Percentiles rank a stretch among this genome's conserved stretches.
Evolutionary conservation across 2,113 vertebrate genomes (phyloP).

Genomic region (Paedocypris sp.): DNA sequence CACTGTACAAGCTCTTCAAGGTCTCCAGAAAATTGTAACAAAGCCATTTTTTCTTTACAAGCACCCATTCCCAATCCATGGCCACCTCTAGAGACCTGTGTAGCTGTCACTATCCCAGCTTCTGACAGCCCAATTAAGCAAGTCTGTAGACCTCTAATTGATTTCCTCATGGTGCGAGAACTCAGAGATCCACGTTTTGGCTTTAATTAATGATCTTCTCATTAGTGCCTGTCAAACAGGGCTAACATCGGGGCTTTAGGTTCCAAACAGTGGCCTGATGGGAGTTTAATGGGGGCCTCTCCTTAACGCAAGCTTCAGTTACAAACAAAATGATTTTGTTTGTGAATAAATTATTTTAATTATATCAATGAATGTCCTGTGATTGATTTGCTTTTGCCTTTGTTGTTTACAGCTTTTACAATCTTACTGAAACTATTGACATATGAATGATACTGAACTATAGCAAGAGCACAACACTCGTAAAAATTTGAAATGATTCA

Average conservation of each 20-base stretch:
- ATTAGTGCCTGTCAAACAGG: slow-evolving; percentile 14
- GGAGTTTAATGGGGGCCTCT: neutral
- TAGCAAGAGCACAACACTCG: too few relatives aligned
- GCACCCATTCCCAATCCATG: neutral
- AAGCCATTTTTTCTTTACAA: neutral
- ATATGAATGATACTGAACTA: too few relatives aligned
- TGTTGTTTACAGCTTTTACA: too few relatives aligned
- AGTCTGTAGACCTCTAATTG: slow-evolving; percentile 13
- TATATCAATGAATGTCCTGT: too few relatives aligned
- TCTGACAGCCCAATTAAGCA: slow-evolving; percentile 9
- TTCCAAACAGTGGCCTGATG: neutral
- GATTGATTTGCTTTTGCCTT: too few relatives aligned
- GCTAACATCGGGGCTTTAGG: neutral
- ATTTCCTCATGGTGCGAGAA: slow-evolving; percentile 16
- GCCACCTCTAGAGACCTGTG: neutral
- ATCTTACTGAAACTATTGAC: too few relatives aligned
- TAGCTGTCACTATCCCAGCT: neutral
- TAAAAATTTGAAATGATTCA: too few relatives aligned
- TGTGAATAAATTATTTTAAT: too few relatives aligned
- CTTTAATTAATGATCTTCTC: slow-evolving; percentile 29
- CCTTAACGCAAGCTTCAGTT: neutral
- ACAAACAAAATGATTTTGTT: too few relatives aligned
- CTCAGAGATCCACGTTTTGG: slow-evolving; percentile 4
- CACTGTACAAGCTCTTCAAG: too few relatives aligned
- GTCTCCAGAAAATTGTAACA: too few relatives aligned